These are phyloP conservation scores for Lepidonotus clava DNA, from an alignment of 2,888 invertebrate genomes.

Conservation along the genomic window DNA sequence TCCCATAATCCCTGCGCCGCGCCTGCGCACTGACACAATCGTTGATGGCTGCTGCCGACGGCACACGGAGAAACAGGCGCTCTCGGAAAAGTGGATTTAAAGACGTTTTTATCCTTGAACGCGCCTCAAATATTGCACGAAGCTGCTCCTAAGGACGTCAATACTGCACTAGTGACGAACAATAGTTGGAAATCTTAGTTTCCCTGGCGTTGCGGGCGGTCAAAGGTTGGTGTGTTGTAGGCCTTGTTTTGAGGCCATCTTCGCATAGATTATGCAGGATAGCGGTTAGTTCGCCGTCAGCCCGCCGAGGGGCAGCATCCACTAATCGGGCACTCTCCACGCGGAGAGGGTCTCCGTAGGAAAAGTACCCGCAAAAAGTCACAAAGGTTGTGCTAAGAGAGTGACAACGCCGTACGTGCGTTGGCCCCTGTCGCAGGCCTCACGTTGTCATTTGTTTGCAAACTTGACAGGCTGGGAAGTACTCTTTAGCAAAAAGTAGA, in stretches of 20 bases:
- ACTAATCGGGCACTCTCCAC: not conserved
- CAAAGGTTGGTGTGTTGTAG: constrained; percentile 2
- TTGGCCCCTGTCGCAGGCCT: not conserved
- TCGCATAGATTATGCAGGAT: constrained; percentile 48
- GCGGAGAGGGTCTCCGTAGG: not conserved
- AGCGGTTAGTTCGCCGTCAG: not conserved
- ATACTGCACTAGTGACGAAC: not conserved
- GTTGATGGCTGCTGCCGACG: not conserved
- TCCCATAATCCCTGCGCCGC: constrained; percentile 13
- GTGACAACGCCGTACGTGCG: not conserved
- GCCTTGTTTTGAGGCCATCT: constrained; percentile 32
- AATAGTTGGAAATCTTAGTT: constrained; percentile 8
- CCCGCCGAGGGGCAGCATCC: not conserved
- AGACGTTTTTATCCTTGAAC: not conserved
- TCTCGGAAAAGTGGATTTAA: not conserved
- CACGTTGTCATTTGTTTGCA: not conserved
- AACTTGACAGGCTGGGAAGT: not conserved
- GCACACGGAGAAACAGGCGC: not conserved
- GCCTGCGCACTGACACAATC: constrained; percentile 5
- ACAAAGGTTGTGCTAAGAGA: not conserved
- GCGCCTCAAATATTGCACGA: not conserved
- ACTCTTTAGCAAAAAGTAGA: no score
- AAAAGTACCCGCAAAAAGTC: not conserved
- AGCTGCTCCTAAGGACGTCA: not conserved
- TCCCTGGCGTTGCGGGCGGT: constrained; percentile 9